Base-by-base conservation (phyloP, 1,140 invertebrate genomes). In the Helicorthomorpha holstii region DNA sequence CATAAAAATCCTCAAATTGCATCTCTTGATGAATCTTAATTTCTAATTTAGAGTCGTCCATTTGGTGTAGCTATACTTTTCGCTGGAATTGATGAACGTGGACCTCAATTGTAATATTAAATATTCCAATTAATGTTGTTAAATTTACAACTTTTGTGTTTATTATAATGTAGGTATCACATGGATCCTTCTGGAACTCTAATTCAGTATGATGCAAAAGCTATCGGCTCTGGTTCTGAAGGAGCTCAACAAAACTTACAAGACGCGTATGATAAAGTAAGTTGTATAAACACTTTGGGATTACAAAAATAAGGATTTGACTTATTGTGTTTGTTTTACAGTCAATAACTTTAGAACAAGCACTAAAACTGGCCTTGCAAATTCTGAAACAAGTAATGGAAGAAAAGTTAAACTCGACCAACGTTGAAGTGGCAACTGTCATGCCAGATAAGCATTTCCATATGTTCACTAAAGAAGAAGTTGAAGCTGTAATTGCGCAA, bases 311-410 rank as follows among this genome's bases (percentile, higher is more conserved):
- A 3, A 52, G 23, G 52, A 16, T 49, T 26, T 27, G 3, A 51
- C 51, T 24, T 22, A 34, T 56, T 56, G 4, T 4, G 19, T 7
- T 63, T 60, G 62, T 58, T 57, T 73, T 81, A 21, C 73, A 97
- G 84, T 85, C 87, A 12, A 92, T 99, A 83, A 93, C 85, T 0
- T 67, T 99, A n/a, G 81, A 87, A 54, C 93, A 98, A 72, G 95
- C 94, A 16, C 82, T 90, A 50, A 93, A 91, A 62, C 67, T 85
- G 29, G 82, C 90, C 1, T 69, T 99, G 16, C 91, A 84, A 7
- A 98, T 98, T 62, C 69, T 99, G 1, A 99, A 99, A 64, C 94
- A 98, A 73, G 94, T 99, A 0, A 99, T 99, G 96, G 96, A 99
- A 67, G 96, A 99, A 68, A 98, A 98, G 70, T 68, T 99, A 0